A percentile compares a stretch with the other conserved stretches of the same genome.
These are phyloP conservation scores for Melanostigma gelatinosum DNA, from an alignment of 2,113 vertebrate species.

Conservation along the genomic window DNA sequence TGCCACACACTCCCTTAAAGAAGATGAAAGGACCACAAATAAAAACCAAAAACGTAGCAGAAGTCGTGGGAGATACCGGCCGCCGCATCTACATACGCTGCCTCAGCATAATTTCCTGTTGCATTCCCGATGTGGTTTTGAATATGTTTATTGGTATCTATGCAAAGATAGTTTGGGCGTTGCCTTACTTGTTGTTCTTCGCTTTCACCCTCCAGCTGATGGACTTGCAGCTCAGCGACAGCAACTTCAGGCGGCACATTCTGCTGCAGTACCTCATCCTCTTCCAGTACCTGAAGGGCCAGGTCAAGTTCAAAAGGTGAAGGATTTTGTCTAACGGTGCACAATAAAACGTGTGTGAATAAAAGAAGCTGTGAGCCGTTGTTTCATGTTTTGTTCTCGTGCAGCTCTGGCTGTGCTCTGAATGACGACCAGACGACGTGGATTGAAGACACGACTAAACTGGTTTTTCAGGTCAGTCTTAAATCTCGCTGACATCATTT, in stretches of 20 bases:
- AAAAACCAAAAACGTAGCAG: no score
- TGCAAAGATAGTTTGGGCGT: background rate
- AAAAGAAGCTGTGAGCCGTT: background rate
- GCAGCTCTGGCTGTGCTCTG: slow-evolving; percentile 92
- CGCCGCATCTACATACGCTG: no score
- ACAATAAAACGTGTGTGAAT: background rate
- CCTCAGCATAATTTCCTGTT: background rate
- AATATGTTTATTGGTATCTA: background rate
- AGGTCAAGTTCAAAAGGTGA: slow-evolving; percentile 99
- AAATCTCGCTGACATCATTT: no score
- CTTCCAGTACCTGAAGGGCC: slow-evolving; percentile 97
- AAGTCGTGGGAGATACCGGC: no score
- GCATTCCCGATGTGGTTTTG: background rate
- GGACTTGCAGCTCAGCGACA: slow-evolving; percentile 98
- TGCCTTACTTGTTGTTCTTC: background rate
- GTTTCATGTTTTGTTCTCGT: slow-evolving; percentile 12
- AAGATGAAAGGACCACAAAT: no score
- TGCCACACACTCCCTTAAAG: no score
- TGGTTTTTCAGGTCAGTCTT: slow-evolving; percentile 93
- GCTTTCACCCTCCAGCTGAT: slow-evolving; percentile 86
- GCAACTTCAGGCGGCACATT: slow-evolving; percentile 97
- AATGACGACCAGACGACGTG: slow-evolving; percentile 95
- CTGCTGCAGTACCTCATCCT: slow-evolving; percentile 97
- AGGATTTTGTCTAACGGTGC: background rate
- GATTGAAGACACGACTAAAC: slow-evolving; percentile 97